Evolutionary conservation across 2,888 invertebrate genomes (phyloP).

Genomic region (Aplocera efformata): DNA sequence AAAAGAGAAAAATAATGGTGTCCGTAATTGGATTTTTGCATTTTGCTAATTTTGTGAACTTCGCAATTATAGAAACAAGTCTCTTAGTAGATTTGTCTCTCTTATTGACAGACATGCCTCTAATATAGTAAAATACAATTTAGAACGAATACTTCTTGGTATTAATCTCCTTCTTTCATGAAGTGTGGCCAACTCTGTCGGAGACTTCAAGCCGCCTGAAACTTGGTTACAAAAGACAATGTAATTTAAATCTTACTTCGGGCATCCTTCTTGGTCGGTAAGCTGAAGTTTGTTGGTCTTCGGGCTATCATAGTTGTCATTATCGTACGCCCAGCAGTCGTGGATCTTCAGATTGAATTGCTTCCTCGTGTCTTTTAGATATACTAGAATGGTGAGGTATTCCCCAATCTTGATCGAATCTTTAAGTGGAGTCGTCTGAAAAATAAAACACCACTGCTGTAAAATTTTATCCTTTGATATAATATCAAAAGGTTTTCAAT

Average conservation of each 20-base stretch:
- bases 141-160: too few relatives aligned
- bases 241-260: constrained; percentile 69
- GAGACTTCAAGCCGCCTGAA: too few relatives aligned
- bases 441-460: background rate
- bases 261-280: constrained; percentile 84
- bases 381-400: constrained; percentile 84
- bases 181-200: too few relatives aligned
- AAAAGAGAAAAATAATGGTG: too few relatives aligned
- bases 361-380: constrained; percentile 82
- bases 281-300: constrained; percentile 82
- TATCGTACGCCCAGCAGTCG: constrained; percentile 87
- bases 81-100: too few relatives aligned
- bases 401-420: constrained; percentile 85
- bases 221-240: background rate
- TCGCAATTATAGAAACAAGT: too few relatives aligned
- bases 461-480: background rate
- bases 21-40: too few relatives aligned
- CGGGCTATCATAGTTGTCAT: constrained; percentile 79
- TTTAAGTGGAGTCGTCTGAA: constrained; percentile 81
- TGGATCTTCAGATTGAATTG: constrained; percentile 84
- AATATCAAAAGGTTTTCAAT: too few relatives aligned
- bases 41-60: too few relatives aligned
- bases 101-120: too few relatives aligned
- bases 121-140: too few relatives aligned
- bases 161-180: too few relatives aligned